Percentiles rank a stretch among this genome's conserved stretches.
Conservation (phyloP, 2,113 vertebrate genomes). For the Redunca redunca region DNA sequence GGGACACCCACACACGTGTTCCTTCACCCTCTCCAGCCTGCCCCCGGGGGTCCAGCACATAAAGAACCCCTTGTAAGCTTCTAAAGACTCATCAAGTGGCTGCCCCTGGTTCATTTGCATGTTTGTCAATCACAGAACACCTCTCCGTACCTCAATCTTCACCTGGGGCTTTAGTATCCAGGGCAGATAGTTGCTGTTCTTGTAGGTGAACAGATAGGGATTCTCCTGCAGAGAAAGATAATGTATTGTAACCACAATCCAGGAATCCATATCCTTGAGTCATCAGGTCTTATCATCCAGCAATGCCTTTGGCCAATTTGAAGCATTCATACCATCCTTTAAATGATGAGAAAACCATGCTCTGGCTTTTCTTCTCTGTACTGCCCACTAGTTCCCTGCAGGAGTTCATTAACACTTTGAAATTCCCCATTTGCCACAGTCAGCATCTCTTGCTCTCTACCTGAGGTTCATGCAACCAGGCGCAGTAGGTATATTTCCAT, state of each 20-base stretch:
- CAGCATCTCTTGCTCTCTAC: neutral
- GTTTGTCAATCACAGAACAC: neutral
- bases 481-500: neutral
- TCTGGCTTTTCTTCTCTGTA: neutral
- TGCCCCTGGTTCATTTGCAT: neutral
- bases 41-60: neutral
- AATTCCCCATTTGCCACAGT: neutral
- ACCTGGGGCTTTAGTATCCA: neutral
- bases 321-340: neutral
- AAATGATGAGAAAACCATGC: neutral
- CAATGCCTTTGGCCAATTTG: neutral
- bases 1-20: too few species aligned
- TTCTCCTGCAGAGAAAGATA: constrained; percentile 74
- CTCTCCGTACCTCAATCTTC: constrained; percentile 70
- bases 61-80: neutral
- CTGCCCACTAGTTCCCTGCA: neutral
- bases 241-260: neutral
- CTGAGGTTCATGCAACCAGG: neutral
- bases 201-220: constrained; percentile 80
- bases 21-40: neutral
- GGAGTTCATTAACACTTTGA: neutral
- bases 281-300: neutral
- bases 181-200: constrained; percentile 76
- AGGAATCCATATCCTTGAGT: neutral
- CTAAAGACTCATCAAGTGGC: neutral